phyloP scores from a whole-genome alignment of 2,113 vertebrate genomes.

The Xerus inauris region DNA sequence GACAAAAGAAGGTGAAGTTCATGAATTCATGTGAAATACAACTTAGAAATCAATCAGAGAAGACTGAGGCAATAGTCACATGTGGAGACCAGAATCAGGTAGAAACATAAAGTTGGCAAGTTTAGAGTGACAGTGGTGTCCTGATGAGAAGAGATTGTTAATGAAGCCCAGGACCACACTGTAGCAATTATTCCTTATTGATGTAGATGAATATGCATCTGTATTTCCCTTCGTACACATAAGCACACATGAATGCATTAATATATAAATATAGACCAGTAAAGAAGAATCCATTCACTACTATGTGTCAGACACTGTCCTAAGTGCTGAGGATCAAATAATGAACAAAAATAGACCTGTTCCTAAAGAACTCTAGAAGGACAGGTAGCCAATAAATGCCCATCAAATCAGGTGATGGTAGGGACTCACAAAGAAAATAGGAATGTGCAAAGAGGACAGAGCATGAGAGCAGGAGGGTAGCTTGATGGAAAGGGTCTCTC shows the following conservation, averaged over 20 bases:
- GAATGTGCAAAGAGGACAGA: background rate
- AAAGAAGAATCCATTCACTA: slow-evolving; percentile 4
- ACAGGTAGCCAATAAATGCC: background rate
- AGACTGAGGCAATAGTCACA: background rate
- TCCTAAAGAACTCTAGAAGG: background rate
- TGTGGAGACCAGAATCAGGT: background rate
- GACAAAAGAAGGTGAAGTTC: slow-evolving; percentile 39
- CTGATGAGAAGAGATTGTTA: background rate
- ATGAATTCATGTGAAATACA: slow-evolving; percentile 49
- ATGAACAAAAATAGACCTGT: background rate
- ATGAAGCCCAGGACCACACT: background rate
- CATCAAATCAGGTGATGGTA: background rate
- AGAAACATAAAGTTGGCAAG: background rate
- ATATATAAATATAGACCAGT: background rate
- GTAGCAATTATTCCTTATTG: background rate
- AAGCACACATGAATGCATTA: background rate
- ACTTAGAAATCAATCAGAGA: slow-evolving; percentile 26
- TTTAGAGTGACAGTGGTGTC: background rate
- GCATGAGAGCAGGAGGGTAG: background rate
- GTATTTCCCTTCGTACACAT: background rate
- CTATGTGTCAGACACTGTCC: background rate
- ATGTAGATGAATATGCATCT: background rate
- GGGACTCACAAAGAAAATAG: background rate
- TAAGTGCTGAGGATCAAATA: background rate
- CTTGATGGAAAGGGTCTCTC: background rate